Evolutionary conservation across 2,888 invertebrate genomes (phyloP).

Genomic region (Chelonus formosanus): DNA sequence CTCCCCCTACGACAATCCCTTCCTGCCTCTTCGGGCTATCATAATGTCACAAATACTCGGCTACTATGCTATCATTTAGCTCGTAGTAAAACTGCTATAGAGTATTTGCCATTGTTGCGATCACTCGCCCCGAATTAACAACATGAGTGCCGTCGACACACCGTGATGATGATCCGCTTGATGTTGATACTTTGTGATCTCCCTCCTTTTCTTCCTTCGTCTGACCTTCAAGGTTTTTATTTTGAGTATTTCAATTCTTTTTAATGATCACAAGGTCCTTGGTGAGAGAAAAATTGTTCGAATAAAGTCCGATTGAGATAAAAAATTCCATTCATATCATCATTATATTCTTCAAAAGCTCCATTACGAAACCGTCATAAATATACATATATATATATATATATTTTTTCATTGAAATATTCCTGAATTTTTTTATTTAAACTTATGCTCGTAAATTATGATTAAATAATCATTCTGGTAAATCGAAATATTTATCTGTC

Average conservation of each 20-base stretch:
- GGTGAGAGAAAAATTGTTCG: too few species aligned
- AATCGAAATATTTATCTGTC: too few species aligned
- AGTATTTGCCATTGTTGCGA: slow-evolving; percentile 28
- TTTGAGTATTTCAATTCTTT: too few species aligned
- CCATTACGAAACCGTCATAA: too few species aligned
- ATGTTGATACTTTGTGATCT: neutral
- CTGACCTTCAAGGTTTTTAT: too few species aligned
- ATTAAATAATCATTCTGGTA: too few species aligned
- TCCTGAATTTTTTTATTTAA: too few species aligned
- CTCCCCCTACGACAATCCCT: slow-evolving; percentile 49
- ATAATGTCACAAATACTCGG: slow-evolving; percentile 50
- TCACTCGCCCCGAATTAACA: slow-evolving; percentile 18
- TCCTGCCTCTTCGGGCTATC: slow-evolving; percentile 59
- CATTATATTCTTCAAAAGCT: too few species aligned
- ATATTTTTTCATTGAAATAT: too few species aligned
- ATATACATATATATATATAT: too few species aligned
- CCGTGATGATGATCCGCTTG: slow-evolving; percentile 4
- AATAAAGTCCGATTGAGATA: neutral
- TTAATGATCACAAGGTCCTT: too few species aligned
- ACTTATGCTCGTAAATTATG: too few species aligned
- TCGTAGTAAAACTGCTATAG: slow-evolving; percentile 5
- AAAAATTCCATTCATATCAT: neutral
- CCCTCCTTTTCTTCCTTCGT: neutral
- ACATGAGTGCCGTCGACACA: neutral
- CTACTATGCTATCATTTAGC: slow-evolving; percentile 16